Percentiles rank a stretch among this genome's conserved stretches.
Conservation (phyloP, 2,113 vertebrate species). For the Numenius arquata region DNA sequence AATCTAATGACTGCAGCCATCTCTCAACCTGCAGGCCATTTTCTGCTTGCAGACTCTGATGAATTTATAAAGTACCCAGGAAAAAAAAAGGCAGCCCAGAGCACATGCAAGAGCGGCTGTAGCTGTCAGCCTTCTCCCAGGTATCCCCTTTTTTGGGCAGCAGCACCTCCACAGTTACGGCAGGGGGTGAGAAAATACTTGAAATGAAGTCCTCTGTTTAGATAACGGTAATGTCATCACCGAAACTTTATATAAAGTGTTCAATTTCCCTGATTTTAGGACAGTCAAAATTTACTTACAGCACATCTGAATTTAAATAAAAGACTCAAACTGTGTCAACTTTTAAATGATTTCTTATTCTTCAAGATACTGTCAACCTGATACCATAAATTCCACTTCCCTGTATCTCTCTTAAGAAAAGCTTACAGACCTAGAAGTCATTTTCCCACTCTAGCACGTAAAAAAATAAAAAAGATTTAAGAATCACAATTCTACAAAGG, state of each 20-base stretch:
- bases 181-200: not conserved
- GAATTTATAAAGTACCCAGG: not conserved
- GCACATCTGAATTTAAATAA: not conserved
- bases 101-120: not conserved
- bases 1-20: not conserved
- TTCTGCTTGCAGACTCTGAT: not conserved
- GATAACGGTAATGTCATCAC: not conserved
- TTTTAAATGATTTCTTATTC: not conserved
- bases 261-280: not conserved
- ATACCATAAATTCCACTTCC: not conserved
- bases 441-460: not conserved
- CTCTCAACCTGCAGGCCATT: not conserved
- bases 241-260: not conserved
- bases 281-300: not conserved
- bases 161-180: not conserved
- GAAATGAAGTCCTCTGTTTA: not conserved
- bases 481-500: not conserved
- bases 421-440: not conserved
- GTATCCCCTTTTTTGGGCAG: not conserved
- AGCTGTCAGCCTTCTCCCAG: not conserved
- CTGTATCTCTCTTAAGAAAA: not conserved
- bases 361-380: not conserved
- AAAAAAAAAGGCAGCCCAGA: not conserved
- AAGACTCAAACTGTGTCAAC: not conserved
- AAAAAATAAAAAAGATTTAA: not conserved